Base-by-base conservation (phyloP, 2,113 vertebrate genomes). In the Centrocercus urophasianus region DNA sequence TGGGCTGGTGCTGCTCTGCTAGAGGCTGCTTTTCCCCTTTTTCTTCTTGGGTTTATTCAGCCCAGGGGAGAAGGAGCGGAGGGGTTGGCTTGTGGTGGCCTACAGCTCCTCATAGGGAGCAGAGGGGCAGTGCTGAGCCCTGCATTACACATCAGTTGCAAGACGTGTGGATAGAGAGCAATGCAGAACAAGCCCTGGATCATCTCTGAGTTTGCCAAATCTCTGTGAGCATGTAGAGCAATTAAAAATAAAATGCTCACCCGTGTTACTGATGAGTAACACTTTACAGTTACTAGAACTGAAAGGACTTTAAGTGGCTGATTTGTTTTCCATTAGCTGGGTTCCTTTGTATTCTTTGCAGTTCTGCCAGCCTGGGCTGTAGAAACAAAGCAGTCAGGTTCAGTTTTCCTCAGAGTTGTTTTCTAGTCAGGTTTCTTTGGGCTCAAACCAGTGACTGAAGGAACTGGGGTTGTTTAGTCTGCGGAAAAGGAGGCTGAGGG, bases 241-340 rank as follows among this genome's bases (percentile, higher is more conserved):
- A 77, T 66, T 94, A 72, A 81, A 83, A 74, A 82, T 19, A 38
- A 40, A 17, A 28, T 5, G 34, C 36, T 92, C 38, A 25, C 38
- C 32, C 18, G 2, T 78, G 65, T 64, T 78, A 76, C 86, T 89
- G 72, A 57, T 71, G 47, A 83, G 40, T 71, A 83, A 47, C 59
- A 32, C 27, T 75, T 75, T 60, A 42, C 36, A 45, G 83, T 59
- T 82, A 83, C 65, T 94, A 50, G 87, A 94, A 59, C 5, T 86
- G 69, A 94, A 93, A 83, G 70, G 66, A 86, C 63, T 86, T 89
- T 86, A 93, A 93, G 74, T 0, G 4, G 88, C 65, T 86, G 70
- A 94, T 89, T 89, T 94, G 48, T 90, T 96, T 96, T 93, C 83
- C 43, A 72, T 94, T 95, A 89, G 27, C 38, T 83, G 59, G 38